A percentile compares a stretch with the other conserved stretches of the same genome.
phyloP scores from a whole-genome alignment of 1,140 invertebrate species.

The Sipha flava region DNA sequence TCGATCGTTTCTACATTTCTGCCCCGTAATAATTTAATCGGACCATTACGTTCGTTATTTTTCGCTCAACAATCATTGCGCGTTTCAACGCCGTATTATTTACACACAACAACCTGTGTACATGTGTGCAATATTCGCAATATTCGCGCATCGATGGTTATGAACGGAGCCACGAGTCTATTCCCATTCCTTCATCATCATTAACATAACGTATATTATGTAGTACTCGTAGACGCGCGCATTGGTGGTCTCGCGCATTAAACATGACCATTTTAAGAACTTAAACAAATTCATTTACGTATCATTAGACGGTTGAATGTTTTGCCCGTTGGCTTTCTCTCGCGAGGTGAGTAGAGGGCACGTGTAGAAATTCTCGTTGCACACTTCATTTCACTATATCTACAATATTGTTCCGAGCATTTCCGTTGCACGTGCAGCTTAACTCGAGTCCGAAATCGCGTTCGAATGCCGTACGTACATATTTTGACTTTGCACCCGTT shows the following conservation, averaged over 20 bases:
- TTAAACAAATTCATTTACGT: conserved; percentile 16
- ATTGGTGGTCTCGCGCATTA: neutral
- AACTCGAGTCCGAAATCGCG: neutral
- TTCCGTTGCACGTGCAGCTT: neutral
- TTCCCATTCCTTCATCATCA: neutral
- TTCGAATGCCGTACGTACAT: neutral
- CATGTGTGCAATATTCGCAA: no score
- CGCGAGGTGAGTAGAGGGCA: neutral
- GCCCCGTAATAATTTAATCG: no score
- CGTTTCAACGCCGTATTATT: no score
- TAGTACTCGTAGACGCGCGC: neutral
- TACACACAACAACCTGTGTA: no score
- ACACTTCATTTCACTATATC: neutral
- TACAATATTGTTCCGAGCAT: neutral
- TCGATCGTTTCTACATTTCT: no score
- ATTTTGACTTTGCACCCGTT: neutral
- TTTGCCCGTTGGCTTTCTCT: neutral
- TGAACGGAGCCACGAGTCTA: neutral
- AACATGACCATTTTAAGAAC: conserved; percentile 20
- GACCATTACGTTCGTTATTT: no score
- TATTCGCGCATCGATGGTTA: neutral
- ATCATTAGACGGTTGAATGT: conserved; percentile 3
- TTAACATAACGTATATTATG: neutral
- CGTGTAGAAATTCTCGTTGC: neutral
- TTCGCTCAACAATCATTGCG: no score